Percentiles rank a stretch among this genome's conserved stretches.
Conservation (phyloP, 2,797 vertebrate species). For the Octomys mimax region DNA sequence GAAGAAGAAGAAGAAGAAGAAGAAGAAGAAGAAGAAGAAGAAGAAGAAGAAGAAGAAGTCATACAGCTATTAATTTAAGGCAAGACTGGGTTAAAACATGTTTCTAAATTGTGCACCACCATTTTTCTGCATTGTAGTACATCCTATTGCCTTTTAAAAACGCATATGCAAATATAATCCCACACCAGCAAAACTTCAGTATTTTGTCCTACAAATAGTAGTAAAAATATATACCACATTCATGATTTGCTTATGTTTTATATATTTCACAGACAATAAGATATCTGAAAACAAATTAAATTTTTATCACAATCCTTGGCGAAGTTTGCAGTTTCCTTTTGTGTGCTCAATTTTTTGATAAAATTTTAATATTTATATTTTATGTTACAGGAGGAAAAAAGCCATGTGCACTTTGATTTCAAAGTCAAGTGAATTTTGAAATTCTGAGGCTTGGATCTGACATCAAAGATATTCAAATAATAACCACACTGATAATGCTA, state of each 20-base stretch:
- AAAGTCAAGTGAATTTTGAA: slow-evolving; percentile 78
- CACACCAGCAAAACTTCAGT: background rate
- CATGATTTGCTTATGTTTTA: slow-evolving; percentile 71
- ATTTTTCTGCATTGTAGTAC: background rate
- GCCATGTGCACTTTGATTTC: slow-evolving; percentile 73
- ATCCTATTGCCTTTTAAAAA: slow-evolving; percentile 53
- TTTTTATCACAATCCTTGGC: slow-evolving; percentile 77
- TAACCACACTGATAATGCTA: slow-evolving; percentile 73
- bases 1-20: background rate
- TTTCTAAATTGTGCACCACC: background rate
- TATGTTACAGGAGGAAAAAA: slow-evolving; percentile 70
- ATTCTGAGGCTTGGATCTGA: slow-evolving; percentile 65
- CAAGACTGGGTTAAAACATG: background rate
- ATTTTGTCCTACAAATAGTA: slow-evolving; percentile 55
- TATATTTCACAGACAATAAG: slow-evolving; percentile 75
- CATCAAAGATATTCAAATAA: slow-evolving; percentile 82
- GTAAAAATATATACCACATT: slow-evolving; percentile 59
- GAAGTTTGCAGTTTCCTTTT: slow-evolving; percentile 73
- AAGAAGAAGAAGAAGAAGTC: background rate
- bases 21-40: background rate
- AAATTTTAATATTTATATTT: slow-evolving; percentile 80
- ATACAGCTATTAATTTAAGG: background rate
- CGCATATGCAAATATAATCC: slow-evolving; percentile 23
- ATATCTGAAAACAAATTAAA: slow-evolving; percentile 81
- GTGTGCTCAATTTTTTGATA: slow-evolving; percentile 78